A percentile compares a stretch with the other conserved stretches of the same genome.
phyloP scores from a whole-genome alignment of 2,888 invertebrate genomes.

The Ectobius pallidus region DNA sequence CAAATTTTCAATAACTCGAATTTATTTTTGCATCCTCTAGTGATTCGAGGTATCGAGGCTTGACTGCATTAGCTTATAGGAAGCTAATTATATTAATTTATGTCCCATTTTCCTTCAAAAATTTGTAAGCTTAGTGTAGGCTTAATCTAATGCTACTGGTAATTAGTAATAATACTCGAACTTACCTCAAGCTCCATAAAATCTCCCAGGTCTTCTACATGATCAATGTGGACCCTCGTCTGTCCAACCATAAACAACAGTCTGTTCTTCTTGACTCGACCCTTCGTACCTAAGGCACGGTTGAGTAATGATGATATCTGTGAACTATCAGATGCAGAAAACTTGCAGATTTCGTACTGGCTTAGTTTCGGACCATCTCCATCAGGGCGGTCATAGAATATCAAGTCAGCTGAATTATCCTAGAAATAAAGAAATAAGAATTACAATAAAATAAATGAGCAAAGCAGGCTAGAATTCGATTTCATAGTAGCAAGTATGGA shows the following conservation, averaged over 20 bases:
- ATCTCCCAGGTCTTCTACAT: conserved; percentile 76
- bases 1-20: too few species aligned
- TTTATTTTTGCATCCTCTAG: too few species aligned
- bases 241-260: conserved; percentile 79
- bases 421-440: conserved; percentile 50
- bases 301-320: conserved; percentile 62
- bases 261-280: conserved; percentile 77
- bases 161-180: too few species aligned
- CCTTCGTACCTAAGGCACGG: conserved; percentile 70
- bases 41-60: too few species aligned
- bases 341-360: conserved; percentile 68
- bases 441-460: too few species aligned
- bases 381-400: conserved; percentile 82
- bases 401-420: conserved; percentile 68
- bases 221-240: conserved; percentile 88
- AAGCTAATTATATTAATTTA: too few species aligned
- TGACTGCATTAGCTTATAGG: too few species aligned
- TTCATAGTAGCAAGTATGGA: too few species aligned
- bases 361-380: conserved; percentile 79
- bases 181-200: conserved; percentile 86
- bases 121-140: too few species aligned
- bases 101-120: too few species aligned
- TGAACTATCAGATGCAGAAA: conserved; percentile 60
- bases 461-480: too few species aligned
- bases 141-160: too few species aligned